These are phyloP conservation scores for Drosophila pachea DNA, from an alignment of 1,140 invertebrate genomes.

Conservation along the genomic window DNA sequence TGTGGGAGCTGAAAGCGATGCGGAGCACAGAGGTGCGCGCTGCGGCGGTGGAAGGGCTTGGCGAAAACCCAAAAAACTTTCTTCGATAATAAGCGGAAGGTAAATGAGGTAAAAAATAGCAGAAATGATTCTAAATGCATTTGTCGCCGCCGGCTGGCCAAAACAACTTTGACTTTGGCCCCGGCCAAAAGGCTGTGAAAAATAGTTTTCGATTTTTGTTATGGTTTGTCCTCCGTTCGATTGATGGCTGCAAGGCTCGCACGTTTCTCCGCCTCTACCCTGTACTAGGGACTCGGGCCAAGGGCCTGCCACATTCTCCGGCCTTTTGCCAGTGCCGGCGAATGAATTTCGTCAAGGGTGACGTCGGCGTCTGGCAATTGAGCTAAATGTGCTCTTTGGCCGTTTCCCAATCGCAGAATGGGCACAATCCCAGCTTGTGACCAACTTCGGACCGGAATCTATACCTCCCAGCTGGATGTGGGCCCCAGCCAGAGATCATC, in stretches of 20 bases:
- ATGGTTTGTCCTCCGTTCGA: slow-evolving; percentile 50
- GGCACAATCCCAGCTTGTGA: slow-evolving; percentile 50
- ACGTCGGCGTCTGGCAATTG: no score
- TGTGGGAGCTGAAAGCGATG: slow-evolving; percentile 5
- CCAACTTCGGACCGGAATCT: slow-evolving; percentile 19
- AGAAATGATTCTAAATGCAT: slow-evolving; percentile 59
- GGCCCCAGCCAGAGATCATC: slow-evolving; percentile 10
- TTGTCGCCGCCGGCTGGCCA: slow-evolving; percentile 60
- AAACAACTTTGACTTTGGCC: slow-evolving; percentile 43
- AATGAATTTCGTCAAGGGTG: no score
- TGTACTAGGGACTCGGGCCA: slow-evolving; percentile 4
- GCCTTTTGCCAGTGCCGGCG: no score
- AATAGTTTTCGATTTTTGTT: slow-evolving; percentile 70
- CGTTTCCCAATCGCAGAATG: slow-evolving; percentile 67
- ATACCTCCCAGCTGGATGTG: slow-evolving; percentile 4
- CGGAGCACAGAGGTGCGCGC: background rate
- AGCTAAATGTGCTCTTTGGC: background rate
- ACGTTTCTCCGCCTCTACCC: slow-evolving; percentile 48
- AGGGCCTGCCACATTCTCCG: background rate
- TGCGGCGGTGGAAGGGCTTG: background rate
- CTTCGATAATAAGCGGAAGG: slow-evolving; percentile 38
- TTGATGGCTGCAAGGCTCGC: slow-evolving; percentile 65
- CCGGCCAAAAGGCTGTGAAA: slow-evolving; percentile 54
- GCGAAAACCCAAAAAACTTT: slow-evolving; percentile 58
- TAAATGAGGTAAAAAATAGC: slow-evolving; percentile 3